Evolutionary conservation across 2,888 invertebrate genomes (phyloP), one percentile per base, ranked within the genome.

Genomic region (Synergus itoensis): DNA sequence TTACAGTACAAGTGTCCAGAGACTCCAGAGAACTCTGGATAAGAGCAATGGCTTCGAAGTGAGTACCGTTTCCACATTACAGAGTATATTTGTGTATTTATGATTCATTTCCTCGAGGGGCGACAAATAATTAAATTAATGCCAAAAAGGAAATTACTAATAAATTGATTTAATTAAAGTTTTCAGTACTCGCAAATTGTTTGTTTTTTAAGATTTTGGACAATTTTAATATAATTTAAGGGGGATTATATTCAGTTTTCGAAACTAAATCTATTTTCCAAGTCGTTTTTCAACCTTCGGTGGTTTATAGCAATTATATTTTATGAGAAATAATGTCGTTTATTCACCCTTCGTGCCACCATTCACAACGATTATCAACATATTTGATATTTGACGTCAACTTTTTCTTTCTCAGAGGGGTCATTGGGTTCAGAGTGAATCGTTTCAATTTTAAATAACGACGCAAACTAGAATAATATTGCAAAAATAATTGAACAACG

Each of bases 1-100:
- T 88, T 88, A 87, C 84, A 75, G 77, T 65, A 11, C 43, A 76
- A 76, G 57, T 75, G 57, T 75, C 18, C 36, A 75, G 36, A 36
- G 21, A 64, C 45, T 69, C 53, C 48, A 48, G 45, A 45, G 48
- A 67, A 48, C n/a, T 67, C 21, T 64, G 67, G 8, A 67, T 14
- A 45, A 76, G 79, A 84, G 65, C 57, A 79, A 67, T 84, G 53
- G 65, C 64, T 63, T 80, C 16, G 8, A 75, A 69, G 86, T 73
- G 73, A 73, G 73, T 73, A 73, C 12, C 53, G 1, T 53, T 48
- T 62, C 62, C 28, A 14, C 2, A 62, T 62, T 7, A 14, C 5
- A 7, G 28, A 21, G 12, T 12, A 28, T 62, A 14, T 28, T 28
- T 5, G 21, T 62, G 28, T 36, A 36, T 9, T 11, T 11, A 18